Evolutionary conservation across 2,797 vertebrate genomes (phyloP).

Genomic region (Acanthurus leucopareius): DNA sequence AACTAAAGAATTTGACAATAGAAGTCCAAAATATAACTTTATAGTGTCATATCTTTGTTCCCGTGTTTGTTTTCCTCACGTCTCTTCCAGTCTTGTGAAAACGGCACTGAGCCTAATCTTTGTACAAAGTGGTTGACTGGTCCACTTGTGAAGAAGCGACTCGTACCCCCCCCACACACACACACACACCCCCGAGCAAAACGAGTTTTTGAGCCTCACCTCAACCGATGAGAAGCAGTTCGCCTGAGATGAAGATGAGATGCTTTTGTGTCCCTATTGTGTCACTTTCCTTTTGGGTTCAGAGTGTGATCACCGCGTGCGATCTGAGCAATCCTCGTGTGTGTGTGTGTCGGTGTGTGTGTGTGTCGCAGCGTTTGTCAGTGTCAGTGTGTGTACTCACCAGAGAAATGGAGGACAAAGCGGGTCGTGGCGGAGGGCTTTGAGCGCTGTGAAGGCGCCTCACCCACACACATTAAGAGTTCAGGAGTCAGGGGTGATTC

Average conservation of each 20-base stretch:
- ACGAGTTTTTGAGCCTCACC: slow-evolving; percentile 67
- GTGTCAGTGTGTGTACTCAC: slow-evolving; percentile 33
- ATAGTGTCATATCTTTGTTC: slow-evolving; percentile 51
- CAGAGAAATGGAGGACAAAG: slow-evolving; percentile 44
- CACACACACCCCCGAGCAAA: slow-evolving; percentile 22
- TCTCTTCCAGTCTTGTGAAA: slow-evolving; percentile 55
- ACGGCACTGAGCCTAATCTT: slow-evolving; percentile 62
- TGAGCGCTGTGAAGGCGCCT: slow-evolving; percentile 17
- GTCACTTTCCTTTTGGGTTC: slow-evolving; percentile 75
- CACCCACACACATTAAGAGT: slow-evolving; percentile 18
- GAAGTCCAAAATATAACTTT: slow-evolving; percentile 6
- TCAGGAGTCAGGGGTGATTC: slow-evolving; percentile 21
- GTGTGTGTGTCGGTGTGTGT: background rate
- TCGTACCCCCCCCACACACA: background rate
- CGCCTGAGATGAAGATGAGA: slow-evolving; percentile 60
- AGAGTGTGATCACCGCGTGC: slow-evolving; percentile 57
- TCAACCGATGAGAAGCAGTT: slow-evolving; percentile 62
- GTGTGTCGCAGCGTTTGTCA: background rate
- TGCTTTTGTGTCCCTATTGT: slow-evolving; percentile 77
- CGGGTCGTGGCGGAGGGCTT: slow-evolving; percentile 6
- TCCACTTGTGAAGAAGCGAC: slow-evolving; percentile 47
- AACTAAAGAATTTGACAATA: background rate
- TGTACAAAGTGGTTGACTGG: slow-evolving; percentile 70
- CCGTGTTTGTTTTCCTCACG: slow-evolving; percentile 56
- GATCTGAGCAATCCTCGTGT: slow-evolving; percentile 38